Percentiles rank a stretch among this genome's conserved stretches.
phyloP scores from a whole-genome alignment of 1,140 invertebrate genomes.

The Eurosta solidaginis region DNA sequence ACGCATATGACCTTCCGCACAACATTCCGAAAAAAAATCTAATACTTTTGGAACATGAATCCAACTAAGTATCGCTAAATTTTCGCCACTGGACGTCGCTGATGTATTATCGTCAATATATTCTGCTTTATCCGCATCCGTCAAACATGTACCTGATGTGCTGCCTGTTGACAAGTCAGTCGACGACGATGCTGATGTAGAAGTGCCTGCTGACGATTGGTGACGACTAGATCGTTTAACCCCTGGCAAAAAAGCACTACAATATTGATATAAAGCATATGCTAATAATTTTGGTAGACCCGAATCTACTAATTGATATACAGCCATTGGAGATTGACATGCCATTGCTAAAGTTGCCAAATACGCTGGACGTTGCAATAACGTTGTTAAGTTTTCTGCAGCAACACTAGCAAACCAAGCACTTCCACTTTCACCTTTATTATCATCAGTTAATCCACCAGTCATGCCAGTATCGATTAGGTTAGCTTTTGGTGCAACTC shows the following conservation, averaged over 20 bases:
- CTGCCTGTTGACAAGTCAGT: not conserved
- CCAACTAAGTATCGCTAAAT: constrained; percentile 41
- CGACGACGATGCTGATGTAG: not conserved
- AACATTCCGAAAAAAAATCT: constrained; percentile 79
- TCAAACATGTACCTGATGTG: constrained; percentile 36
- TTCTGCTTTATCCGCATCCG: constrained; percentile 62
- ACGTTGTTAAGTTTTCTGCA: constrained; percentile 58
- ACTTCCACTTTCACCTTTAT: constrained; percentile 65
- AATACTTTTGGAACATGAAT: constrained; percentile 68
- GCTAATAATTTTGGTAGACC: constrained; percentile 73
- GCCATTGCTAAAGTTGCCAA: constrained; percentile 75
- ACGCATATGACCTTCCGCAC: constrained; percentile 78
- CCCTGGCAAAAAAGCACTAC: constrained; percentile 46
- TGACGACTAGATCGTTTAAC: constrained; percentile 28
- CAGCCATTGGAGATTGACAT: constrained; percentile 75
- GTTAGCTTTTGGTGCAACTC: not conserved
- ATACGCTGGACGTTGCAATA: constrained; percentile 68
- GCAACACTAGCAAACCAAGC: constrained; percentile 64
- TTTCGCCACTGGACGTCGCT: not conserved
- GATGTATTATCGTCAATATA: constrained; percentile 34
- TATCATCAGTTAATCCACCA: constrained; percentile 70
- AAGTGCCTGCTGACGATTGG: constrained; percentile 28
- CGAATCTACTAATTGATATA: constrained; percentile 76
- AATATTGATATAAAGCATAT: constrained; percentile 65
- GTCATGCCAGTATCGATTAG: not conserved